Conservation (phyloP, 1,140 invertebrate species). For the Drosophila chauvacae region DNA sequence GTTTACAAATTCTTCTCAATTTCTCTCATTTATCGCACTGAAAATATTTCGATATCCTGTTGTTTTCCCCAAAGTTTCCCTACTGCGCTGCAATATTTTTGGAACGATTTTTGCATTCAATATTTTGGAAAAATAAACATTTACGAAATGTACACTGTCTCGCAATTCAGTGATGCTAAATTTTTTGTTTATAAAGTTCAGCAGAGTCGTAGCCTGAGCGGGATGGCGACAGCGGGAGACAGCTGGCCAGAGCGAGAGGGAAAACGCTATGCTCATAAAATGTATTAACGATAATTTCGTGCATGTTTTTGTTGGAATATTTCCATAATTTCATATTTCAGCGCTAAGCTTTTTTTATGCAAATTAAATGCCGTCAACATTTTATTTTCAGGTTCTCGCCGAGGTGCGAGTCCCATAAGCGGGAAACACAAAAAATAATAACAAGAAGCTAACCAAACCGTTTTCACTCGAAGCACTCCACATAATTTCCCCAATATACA, state of each 20-base stretch:
- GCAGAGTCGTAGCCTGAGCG: background rate
- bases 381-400: constrained; percentile 52
- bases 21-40: background rate
- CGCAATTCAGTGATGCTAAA: constrained; percentile 20
- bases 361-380: constrained; percentile 57
- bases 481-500: constrained; percentile 5
- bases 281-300: constrained; percentile 31
- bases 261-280: constrained; percentile 51
- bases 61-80: constrained; percentile 22
- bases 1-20: background rate
- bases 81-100: constrained; percentile 27
- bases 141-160: constrained; percentile 24
- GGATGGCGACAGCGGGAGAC: background rate
- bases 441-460: constrained; percentile 28
- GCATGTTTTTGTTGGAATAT: constrained; percentile 47
- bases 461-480: constrained; percentile 59
- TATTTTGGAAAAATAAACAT: constrained; percentile 41
- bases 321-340: constrained; percentile 58
- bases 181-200: constrained; percentile 52
- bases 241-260: background rate
- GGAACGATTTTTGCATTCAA: constrained; percentile 21
- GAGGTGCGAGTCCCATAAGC: constrained; percentile 34
- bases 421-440: constrained; percentile 24
- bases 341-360: constrained; percentile 43
- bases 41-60: constrained; percentile 25